These are phyloP conservation scores for Parthenolecanium corni DNA, from an alignment of 2,888 invertebrate species.

Conservation along the genomic window DNA sequence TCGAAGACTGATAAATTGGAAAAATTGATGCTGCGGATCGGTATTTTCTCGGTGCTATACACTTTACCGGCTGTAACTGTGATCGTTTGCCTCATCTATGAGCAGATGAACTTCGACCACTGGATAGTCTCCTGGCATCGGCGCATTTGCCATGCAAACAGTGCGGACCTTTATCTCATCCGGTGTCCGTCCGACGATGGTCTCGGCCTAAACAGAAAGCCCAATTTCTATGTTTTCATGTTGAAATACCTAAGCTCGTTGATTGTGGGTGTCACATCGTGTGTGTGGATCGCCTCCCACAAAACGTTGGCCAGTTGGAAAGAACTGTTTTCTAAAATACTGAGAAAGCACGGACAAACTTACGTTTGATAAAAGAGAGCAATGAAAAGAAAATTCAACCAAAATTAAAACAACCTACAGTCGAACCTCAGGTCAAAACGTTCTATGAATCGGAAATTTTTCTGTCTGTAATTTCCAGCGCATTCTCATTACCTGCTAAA, in stretches of 20 bases:
- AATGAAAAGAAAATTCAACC: no score
- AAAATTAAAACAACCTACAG: no score
- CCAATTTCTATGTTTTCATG: constrained; percentile 84
- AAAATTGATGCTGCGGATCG: constrained; percentile 92
- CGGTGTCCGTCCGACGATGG: constrained; percentile 64
- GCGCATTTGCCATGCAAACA: constrained; percentile 53
- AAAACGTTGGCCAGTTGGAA: constrained; percentile 92
- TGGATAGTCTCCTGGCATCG: constrained; percentile 83
- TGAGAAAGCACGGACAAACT: constrained; percentile 49
- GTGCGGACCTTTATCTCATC: constrained; percentile 53
- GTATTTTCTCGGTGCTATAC: constrained; percentile 94
- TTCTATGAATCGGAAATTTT: no score
- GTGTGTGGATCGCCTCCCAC: constrained; percentile 95
- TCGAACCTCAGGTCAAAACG: no score
- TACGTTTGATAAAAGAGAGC: no score
- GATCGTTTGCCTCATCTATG: constrained; percentile 87
- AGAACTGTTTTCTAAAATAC: constrained; percentile 57
- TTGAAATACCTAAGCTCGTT: constrained; percentile 93
- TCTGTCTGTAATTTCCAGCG: no score
- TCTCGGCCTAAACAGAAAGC: constrained; percentile 46
- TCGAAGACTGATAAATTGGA: constrained; percentile 92
- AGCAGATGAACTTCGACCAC: constrained; percentile 74
- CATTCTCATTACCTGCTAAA: no score
- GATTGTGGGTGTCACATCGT: constrained; percentile 91
- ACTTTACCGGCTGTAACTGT: constrained; percentile 88